Evolutionary conservation across 2,888 invertebrate species (phyloP).

Genomic region (Epinotia demarniana): DNA sequence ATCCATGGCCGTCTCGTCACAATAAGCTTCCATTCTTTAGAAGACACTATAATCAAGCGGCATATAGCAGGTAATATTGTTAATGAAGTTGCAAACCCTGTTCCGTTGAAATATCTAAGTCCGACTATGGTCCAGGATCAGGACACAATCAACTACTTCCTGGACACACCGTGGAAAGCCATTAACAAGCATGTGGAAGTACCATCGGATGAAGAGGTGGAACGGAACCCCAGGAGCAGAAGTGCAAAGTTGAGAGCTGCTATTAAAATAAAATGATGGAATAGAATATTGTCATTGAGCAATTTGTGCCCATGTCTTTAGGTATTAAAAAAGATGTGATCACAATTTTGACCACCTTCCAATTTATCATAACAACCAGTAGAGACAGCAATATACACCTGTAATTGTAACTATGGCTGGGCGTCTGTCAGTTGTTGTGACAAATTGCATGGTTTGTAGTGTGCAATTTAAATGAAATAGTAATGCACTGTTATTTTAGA

Average conservation of each 20-base stretch:
- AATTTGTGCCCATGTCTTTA: neutral
- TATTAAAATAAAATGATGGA: conserved; percentile 85
- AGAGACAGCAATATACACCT: neutral
- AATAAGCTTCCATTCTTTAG: conserved; percentile 96
- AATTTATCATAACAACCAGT: neutral
- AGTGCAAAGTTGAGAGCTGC: conserved; percentile 96
- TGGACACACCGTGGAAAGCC: conserved; percentile 90
- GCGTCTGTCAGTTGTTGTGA: no score
- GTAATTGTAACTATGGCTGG: no score
- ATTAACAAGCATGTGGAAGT: conserved; percentile 92
- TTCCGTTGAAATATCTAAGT: conserved; percentile 89
- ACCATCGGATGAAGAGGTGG: conserved; percentile 90
- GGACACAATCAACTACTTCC: conserved; percentile 85
- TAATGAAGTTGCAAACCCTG: conserved; percentile 88
- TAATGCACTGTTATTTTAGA: neutral
- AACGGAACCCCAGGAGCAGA: conserved; percentile 92
- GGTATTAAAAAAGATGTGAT: no score
- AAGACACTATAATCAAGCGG: conserved; percentile 96
- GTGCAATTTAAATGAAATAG: neutral
- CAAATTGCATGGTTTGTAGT: neutral
- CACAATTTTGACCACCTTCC: neutral
- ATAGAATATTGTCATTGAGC: neutral
- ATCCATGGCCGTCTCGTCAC: conserved; percentile 91
- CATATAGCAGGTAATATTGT: conserved; percentile 92
- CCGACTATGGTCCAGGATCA: conserved; percentile 85